Evolutionary conservation across 92 coral and sea anemone species (phyloP), one percentile per base, ranked within the genome.

Genomic region (Epizoanthus scotinus): DNA sequence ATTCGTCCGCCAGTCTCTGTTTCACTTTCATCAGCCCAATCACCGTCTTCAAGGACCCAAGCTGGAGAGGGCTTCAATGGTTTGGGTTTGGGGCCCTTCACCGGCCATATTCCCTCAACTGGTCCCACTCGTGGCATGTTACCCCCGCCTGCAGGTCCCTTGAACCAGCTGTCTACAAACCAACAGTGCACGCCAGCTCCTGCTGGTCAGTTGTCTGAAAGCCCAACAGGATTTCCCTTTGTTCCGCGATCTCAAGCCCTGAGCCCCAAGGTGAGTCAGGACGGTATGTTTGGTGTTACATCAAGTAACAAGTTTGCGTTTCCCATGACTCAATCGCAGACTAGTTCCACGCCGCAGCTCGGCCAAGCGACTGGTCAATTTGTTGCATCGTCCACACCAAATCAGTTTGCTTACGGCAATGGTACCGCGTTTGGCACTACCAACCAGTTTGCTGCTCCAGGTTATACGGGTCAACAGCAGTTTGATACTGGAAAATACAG

Each of bases 151-250:
- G 22, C 26, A 22, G 36, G 36, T 19, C 26, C 77, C n/a, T 31
- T 24, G 19, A 47, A 34, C n/a, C 29, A 21, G 18, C 6, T 40
- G 61, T 38, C 68, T 15, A 60, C 67, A 75, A 75, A 59, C 22
- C 69, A 58, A 17, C 81, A 59, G 31, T 9, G 81, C 26, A 34
- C 42, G 26, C 69, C 68, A 8, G 7, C 81, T 15, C 68, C 42
- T 59, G 38, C 38, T 25, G 67, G 68, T 22, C 81, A 40, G 25
- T 2, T 75, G 27, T 25, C 69, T 8, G 20, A 58, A 25, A 75
- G 81, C 40, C 81, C 81, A 52, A 58, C 81, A 15, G 68, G 58
- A 20, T 75, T 75, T 21, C 81, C 69, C 8, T 75, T n/a, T 8
- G 61, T 38, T 28, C 56, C 68, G 6, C 38, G 58, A 2, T 12